Conservation (phyloP, 1,140 invertebrate genomes). For the Pseudomyrmex dendroicus region DNA sequence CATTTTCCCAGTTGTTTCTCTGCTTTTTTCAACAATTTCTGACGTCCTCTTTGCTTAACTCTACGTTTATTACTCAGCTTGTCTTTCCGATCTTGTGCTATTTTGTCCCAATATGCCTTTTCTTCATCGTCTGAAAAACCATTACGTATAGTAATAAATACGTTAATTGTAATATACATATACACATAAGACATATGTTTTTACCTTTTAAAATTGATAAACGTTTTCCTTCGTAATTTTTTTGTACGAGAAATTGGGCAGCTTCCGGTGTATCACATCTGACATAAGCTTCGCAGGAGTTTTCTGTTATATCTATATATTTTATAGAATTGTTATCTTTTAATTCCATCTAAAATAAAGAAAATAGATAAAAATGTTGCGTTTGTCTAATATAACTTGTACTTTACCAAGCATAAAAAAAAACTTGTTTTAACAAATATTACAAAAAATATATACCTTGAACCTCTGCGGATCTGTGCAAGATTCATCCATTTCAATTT, state of each 20-base stretch:
- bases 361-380: constrained; percentile 85
- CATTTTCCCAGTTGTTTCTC: constrained; percentile 88
- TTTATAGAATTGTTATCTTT: constrained; percentile 86
- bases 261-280: constrained; percentile 86
- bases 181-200: neutral
- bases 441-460: constrained; percentile 84
- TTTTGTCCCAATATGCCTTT: constrained; percentile 88
- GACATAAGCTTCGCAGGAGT: constrained; percentile 86
- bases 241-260: constrained; percentile 84
- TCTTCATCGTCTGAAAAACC: constrained; percentile 86
- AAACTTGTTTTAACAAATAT: neutral
- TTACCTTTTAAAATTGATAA: constrained; percentile 82
- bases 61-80: constrained; percentile 86
- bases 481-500: constrained; percentile 87
- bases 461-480: constrained; percentile 88
- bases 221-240: constrained; percentile 77
- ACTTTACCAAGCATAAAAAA: too few relatives aligned
- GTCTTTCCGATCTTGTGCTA: constrained; percentile 85
- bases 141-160: constrained; percentile 19
- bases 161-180: constrained; percentile 25
- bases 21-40: constrained; percentile 88
- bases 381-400: too few relatives aligned
- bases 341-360: constrained; percentile 81
- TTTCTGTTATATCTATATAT: constrained; percentile 89
- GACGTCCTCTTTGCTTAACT: constrained; percentile 87